Evolutionary conservation across 2,888 invertebrate genomes (phyloP).

Genomic region (Callyntrura sp.): DNA sequence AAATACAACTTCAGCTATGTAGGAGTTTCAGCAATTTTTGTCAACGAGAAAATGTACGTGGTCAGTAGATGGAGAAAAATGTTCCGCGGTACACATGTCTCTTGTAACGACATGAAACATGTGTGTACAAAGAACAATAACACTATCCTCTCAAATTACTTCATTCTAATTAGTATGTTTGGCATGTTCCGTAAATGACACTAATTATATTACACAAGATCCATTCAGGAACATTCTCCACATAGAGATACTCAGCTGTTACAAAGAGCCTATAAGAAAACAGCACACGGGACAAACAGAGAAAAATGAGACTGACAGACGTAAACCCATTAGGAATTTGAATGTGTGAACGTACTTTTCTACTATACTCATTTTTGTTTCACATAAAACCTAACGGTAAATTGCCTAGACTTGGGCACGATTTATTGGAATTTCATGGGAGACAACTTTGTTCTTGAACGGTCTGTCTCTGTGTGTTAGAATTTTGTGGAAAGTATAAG

Average conservation of each 20-base stretch:
- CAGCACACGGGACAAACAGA: neutral
- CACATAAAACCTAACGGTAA: too few species aligned
- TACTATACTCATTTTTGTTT: too few species aligned
- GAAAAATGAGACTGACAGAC: neutral
- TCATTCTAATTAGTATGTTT: constrained; percentile 26
- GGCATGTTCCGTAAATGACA: constrained; percentile 33
- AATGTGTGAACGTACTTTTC: neutral
- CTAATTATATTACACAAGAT: constrained; percentile 40
- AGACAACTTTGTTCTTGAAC: too few species aligned
- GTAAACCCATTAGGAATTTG: too few species aligned
- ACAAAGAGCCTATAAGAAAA: neutral
- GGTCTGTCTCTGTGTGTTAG: too few species aligned
- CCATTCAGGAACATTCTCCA: neutral
- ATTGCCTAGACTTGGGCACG: too few species aligned
- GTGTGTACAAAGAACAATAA: constrained; percentile 14
- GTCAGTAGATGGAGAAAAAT: neutral
- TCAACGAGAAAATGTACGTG: neutral
- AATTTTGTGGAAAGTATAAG: too few species aligned
- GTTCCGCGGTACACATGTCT: neutral
- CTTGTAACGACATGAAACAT: constrained; percentile 30
- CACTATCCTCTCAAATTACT: constrained; percentile 53
- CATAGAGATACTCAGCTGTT: neutral
- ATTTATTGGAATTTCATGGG: too few species aligned
- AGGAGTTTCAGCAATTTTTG: neutral
- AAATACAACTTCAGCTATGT: neutral